A percentile compares a stretch with the other conserved stretches of the same genome.
Conservation (phyloP, 92 coral and sea anemone genomes). For the Porites divaricata region DNA sequence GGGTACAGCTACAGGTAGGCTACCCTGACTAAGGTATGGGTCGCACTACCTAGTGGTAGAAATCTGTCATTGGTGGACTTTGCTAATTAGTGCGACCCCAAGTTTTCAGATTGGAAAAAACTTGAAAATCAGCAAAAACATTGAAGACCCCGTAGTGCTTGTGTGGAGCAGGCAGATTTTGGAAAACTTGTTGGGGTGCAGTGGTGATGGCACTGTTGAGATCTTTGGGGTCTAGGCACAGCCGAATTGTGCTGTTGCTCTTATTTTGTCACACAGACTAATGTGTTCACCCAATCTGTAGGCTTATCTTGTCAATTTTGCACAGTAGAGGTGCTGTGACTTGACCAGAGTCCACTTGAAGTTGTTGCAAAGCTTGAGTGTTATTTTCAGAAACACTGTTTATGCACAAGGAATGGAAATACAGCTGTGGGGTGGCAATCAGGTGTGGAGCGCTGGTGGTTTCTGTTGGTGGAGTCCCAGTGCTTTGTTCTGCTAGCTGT, state of each 20-base stretch:
- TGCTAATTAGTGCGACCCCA: too few species aligned
- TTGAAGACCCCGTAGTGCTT: too few species aligned
- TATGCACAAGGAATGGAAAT: slow-evolving; percentile 54
- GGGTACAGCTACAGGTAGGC: too few species aligned
- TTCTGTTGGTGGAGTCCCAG: background rate
- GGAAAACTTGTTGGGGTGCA: too few species aligned
- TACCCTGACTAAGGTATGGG: too few species aligned
- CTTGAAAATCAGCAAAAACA: too few species aligned
- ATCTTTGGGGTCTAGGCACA: slow-evolving; percentile 45
- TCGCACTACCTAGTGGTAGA: too few species aligned
- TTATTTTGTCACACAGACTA: too few species aligned
- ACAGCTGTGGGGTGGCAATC: slow-evolving; percentile 50
- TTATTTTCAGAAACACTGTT: slow-evolving; percentile 44
- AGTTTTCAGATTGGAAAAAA: too few species aligned
- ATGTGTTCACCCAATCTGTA: slow-evolving; percentile 13
- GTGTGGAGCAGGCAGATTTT: too few species aligned
- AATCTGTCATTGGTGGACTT: too few species aligned
- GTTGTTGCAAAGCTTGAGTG: slow-evolving; percentile 54
- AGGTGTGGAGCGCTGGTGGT: slow-evolving; percentile 5
- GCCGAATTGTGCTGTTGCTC: background rate
- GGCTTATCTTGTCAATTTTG: slow-evolving; percentile 70
- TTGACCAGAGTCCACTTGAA: slow-evolving; percentile 62
- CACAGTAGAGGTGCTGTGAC: slow-evolving; percentile 43
- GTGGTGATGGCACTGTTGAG: slow-evolving; percentile 30
- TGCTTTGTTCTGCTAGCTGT: slow-evolving; percentile 1